A percentile compares a stretch with the other conserved stretches of the same genome.
These are phyloP conservation scores for Mamestra brassicae DNA, from an alignment of 2,888 invertebrate species.

Conservation along the genomic window DNA sequence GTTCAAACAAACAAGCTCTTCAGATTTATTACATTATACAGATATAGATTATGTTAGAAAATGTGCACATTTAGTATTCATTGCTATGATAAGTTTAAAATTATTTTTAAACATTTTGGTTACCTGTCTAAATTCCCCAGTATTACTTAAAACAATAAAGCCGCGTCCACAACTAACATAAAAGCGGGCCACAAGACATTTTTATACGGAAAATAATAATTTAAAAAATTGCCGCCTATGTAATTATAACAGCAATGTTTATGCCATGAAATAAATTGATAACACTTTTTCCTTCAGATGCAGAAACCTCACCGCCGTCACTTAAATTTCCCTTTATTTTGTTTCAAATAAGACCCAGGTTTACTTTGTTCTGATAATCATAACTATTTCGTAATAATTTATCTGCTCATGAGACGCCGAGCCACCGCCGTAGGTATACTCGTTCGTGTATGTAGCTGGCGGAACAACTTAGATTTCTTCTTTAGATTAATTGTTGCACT, in stretches of 20 bases:
- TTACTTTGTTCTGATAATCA: neutral
- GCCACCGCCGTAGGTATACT: too few species aligned
- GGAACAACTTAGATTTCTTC: neutral
- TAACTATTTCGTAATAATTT: slow-evolving; percentile 2
- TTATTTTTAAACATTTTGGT: neutral
- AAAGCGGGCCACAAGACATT: neutral
- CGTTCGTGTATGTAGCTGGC: neutral
- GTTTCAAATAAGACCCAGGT: neutral
- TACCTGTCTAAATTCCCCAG: neutral
- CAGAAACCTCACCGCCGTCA: neutral
- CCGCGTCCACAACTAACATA: neutral
- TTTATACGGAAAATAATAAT: neutral
- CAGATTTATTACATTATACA: too few species aligned
- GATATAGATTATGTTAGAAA: neutral
- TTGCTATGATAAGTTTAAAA: slow-evolving; percentile 14
- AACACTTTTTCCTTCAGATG: neutral
- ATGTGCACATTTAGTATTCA: neutral
- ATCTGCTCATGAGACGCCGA: neutral
- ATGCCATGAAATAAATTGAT: neutral
- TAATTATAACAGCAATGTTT: slow-evolving; percentile 17
- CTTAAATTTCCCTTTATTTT: neutral
- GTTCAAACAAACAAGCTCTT: too few species aligned
- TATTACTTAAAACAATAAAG: neutral
- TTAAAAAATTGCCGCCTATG: slow-evolving; percentile 14
- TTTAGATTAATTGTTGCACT: too few species aligned